Evolutionary conservation across 2,797 vertebrate genomes (phyloP).

Genomic region (Argyrosomus regius): DNA sequence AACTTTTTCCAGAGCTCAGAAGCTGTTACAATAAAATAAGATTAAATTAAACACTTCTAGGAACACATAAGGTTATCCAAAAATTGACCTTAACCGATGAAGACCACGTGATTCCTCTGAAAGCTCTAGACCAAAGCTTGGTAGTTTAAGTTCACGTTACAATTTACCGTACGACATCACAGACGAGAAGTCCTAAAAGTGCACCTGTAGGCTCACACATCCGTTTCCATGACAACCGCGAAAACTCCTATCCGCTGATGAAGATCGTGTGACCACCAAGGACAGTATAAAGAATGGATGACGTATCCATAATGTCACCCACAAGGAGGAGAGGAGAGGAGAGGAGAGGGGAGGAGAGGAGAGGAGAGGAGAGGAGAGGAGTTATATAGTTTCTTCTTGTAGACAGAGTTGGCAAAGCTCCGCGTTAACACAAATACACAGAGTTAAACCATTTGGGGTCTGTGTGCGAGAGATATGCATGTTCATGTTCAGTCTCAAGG

Average conservation of each 20-base stretch:
- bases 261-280: neutral
- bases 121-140: neutral
- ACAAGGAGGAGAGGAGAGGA: neutral
- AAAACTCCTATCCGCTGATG: neutral
- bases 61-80: neutral
- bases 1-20: too few relatives aligned
- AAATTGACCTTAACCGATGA: neutral
- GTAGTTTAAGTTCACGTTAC: neutral
- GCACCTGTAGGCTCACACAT: neutral
- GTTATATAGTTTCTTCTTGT: constrained; percentile 16
- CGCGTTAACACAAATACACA: constrained; percentile 47
- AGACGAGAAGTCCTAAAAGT: neutral
- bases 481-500: constrained; percentile 64
- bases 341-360: neutral
- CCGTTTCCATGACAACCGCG: neutral
- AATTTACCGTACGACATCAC: neutral
- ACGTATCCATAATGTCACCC: too few relatives aligned
- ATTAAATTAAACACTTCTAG: neutral
- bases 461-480: constrained; percentile 66
- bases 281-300: too few relatives aligned
- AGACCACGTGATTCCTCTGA: neutral
- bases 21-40: too few relatives aligned
- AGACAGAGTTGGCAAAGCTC: constrained; percentile 50
- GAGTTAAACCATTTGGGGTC: constrained; percentile 54
- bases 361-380: neutral